Percentiles rank a stretch among this genome's conserved stretches.
phyloP scores from a whole-genome alignment of 2,888 invertebrate genomes.

The Thysanoteuthis rhombus region DNA sequence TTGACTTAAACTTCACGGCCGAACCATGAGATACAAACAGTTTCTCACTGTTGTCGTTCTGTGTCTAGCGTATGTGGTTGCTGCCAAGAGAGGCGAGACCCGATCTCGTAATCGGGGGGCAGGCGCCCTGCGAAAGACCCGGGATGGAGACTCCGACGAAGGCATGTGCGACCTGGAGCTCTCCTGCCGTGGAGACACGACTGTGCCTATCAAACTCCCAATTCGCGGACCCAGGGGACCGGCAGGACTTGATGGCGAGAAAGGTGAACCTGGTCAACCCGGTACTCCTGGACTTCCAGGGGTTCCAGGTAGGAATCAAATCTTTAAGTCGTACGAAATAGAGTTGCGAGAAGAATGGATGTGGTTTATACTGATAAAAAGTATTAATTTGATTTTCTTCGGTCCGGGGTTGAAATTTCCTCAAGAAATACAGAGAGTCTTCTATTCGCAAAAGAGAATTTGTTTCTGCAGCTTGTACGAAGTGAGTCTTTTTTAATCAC shows the following conservation, averaged over 20 bases:
- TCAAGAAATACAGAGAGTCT: neutral
- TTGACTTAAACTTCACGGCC: neutral
- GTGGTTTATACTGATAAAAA: neutral
- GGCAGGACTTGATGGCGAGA: constrained; percentile 25
- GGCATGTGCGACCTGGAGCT: constrained; percentile 30
- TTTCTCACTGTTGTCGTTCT: neutral
- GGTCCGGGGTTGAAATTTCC: neutral
- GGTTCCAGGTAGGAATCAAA: constrained; percentile 28
- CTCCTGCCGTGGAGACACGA: constrained; percentile 28
- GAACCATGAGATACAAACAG: constrained; percentile 23
- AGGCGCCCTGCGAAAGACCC: neutral
- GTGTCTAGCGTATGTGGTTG: neutral
- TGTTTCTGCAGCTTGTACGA: neutral
- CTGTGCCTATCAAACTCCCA: constrained; percentile 30
- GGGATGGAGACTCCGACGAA: neutral
- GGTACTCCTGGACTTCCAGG: constrained; percentile 31
- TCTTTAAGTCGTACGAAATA: neutral
- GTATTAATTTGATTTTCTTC: neutral
- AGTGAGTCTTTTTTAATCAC: neutral
- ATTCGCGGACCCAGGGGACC: constrained; percentile 29
- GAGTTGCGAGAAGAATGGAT: constrained; percentile 12
- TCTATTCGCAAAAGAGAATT: neutral
- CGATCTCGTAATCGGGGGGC: constrained; percentile 12
- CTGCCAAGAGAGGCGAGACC: neutral
- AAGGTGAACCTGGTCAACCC: constrained; percentile 31